Percentiles rank a stretch among this genome's conserved stretches.
Conservation (phyloP, 2,888 invertebrate genomes). For the Deilephila porcellus region DNA sequence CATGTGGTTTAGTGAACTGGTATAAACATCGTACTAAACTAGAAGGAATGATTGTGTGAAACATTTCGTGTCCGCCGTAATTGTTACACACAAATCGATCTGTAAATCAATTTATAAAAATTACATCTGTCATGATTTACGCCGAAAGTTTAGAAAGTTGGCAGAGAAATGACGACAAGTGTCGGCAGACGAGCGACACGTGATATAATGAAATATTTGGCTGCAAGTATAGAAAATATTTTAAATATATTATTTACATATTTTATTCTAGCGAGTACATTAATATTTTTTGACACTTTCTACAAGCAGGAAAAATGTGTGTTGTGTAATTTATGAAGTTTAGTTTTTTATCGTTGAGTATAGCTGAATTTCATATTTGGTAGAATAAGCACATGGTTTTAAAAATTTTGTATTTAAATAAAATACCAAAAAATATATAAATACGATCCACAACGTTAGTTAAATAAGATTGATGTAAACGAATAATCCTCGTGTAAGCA, state of each 20-base stretch:
- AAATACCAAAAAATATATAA: not conserved
- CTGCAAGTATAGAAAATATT: not conserved
- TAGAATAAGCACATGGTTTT: not conserved
- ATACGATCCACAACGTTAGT: too few species aligned
- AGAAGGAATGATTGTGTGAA: not conserved
- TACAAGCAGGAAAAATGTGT: not conserved
- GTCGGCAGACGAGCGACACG: not conserved
- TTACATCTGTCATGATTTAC: slow-evolving; percentile 35
- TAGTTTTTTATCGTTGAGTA: not conserved
- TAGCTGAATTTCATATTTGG: too few species aligned
- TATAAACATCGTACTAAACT: not conserved
- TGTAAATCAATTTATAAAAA: slow-evolving; percentile 37
- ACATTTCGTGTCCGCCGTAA: slow-evolving; percentile 10
- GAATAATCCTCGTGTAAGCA: too few species aligned
- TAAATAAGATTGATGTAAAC: too few species aligned
- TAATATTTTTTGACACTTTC: not conserved
- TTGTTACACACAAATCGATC: slow-evolving; percentile 12
- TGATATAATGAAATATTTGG: not conserved
- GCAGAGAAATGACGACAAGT: slow-evolving; percentile 10
- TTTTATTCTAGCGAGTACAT: not conserved
- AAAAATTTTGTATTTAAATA: not conserved
- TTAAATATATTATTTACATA: slow-evolving; percentile 5
- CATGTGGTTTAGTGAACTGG: not conserved
- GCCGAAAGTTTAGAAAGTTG: slow-evolving; percentile 49
- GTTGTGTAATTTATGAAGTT: not conserved